Evolutionary conservation across 1,140 invertebrate species (phyloP).

Genomic region (Patella vulgata): DNA sequence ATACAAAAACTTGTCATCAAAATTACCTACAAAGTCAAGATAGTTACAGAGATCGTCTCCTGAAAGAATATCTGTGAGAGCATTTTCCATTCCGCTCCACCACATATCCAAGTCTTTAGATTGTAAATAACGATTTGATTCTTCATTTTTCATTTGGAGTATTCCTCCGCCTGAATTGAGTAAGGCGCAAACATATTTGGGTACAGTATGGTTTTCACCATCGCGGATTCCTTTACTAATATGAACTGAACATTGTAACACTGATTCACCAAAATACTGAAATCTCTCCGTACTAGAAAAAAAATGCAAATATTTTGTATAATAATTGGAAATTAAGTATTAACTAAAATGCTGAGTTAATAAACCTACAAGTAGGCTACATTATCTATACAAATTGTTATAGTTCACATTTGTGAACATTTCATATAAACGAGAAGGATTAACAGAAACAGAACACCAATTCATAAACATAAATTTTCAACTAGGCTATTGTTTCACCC

Average conservation of each 20-base stretch:
- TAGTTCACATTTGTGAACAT: too few relatives aligned
- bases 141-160: conserved; percentile 47
- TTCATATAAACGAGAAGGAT: too few relatives aligned
- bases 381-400: too few relatives aligned
- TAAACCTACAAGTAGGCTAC: too few relatives aligned
- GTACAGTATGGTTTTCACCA: conserved; percentile 40
- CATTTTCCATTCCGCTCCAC: conserved; percentile 57
- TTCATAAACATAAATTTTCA: too few relatives aligned
- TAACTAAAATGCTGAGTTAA: too few relatives aligned
- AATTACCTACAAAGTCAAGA: conserved; percentile 56
- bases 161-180: conserved; percentile 55
- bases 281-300: conserved; percentile 37
- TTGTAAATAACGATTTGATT: conserved; percentile 27
- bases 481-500: too few relatives aligned
- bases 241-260: conserved; percentile 45
- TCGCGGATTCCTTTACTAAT: conserved; percentile 45
- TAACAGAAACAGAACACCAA: too few relatives aligned
- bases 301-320: too few relatives aligned
- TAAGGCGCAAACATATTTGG: conserved; percentile 51
- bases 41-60: conserved; percentile 57
- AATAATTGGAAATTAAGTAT: too few relatives aligned
- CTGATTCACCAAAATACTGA: conserved; percentile 44
- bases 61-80: conserved; percentile 49
- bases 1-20: conserved; percentile 48
- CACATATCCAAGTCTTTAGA: conserved; percentile 53